Percentiles rank a stretch among this genome's conserved stretches.
Evolutionary conservation across 2,113 vertebrate genomes (phyloP).

Genomic region (Myotis lucifugus): DNA sequence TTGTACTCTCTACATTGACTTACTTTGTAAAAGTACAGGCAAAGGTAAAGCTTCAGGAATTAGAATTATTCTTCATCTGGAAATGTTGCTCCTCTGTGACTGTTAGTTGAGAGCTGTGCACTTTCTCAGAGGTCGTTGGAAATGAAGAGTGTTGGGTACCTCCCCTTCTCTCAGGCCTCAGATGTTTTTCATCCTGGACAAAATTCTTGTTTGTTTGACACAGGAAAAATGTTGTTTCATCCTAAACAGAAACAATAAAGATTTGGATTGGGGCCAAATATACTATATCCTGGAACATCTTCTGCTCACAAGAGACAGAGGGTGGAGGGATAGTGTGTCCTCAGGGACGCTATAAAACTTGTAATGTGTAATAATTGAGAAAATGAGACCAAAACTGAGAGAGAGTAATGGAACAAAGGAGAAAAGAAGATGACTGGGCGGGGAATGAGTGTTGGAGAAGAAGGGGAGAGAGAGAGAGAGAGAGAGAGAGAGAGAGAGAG

Average conservation of each 20-base stretch:
- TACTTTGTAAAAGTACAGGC: not conserved
- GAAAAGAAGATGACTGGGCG: not conserved
- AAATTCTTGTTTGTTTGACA: not conserved
- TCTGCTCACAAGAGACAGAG: not conserved
- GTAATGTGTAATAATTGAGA: not conserved
- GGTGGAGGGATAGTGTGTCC: not conserved
- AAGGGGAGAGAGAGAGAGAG: not conserved
- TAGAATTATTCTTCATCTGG: not conserved
- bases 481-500: not conserved
- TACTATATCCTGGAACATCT: not conserved
- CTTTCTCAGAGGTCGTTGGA: not conserved
- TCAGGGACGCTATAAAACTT: not conserved
- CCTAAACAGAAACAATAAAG: not conserved
- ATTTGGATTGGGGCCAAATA: not conserved
- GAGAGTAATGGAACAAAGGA: not conserved
- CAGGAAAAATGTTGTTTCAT: conserved; percentile 8
- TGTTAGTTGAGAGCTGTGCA: not conserved
- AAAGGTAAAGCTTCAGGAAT: not conserved
- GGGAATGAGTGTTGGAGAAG: not conserved
- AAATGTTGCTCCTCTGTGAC: not conserved
- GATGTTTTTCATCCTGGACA: not conserved
- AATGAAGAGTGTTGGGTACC: not conserved
- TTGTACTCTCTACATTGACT: not conserved
- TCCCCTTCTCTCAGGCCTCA: not conserved
- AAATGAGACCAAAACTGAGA: not conserved